Base-by-base conservation (phyloP, 1,140 invertebrate genomes). In the Drosophila repletoides region DNA sequence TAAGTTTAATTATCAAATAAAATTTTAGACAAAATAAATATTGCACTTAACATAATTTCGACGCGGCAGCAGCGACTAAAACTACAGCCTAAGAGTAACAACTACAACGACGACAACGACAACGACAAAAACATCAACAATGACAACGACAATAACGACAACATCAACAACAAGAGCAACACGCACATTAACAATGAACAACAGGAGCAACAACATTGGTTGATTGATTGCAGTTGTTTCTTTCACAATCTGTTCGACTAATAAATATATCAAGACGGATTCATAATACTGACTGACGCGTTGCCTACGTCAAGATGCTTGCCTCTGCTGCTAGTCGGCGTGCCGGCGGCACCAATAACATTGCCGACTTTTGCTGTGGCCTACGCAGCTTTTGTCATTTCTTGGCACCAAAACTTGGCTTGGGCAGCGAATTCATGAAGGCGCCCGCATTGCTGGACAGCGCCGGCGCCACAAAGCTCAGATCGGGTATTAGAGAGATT, bases 391-490 rank as follows among this genome's bases (percentile, higher is more conserved):
- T 86, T 63, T 87, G 83, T 87, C 83, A 87, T 87, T 87, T 87
- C 60, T 87, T 87, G 51, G 63, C 63, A 66, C 75, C 71, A n/a
- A 89, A 86, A 74, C 80, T 89, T 28, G 79, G 71, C 40, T 89
- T 89, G 14, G 88, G 71, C 51, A 86, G 49, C 21, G 84, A 64
- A 24, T 72, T 88, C 65, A 89, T 83, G 12, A 89, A 89, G 9
- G 84, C 74, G 10, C 80, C 80, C 9, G 84, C 77, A 61, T 89
- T 89, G 1, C 72, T 70, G 33, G 88, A 79, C 59, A 89, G 17
- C 0, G 84, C 80, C 2, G 91, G 91, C 7, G 91, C 90, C 38
- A 91, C 84, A 76, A 92, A 92, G 58, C 91, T 91, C 49, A 92
- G 70, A 76, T 92, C 91, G 5, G 91, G 91, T 45, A 92, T 84